phyloP scores from a whole-genome alignment of 1,140 invertebrate genomes.

The Philotrypesis tridentata region DNA sequence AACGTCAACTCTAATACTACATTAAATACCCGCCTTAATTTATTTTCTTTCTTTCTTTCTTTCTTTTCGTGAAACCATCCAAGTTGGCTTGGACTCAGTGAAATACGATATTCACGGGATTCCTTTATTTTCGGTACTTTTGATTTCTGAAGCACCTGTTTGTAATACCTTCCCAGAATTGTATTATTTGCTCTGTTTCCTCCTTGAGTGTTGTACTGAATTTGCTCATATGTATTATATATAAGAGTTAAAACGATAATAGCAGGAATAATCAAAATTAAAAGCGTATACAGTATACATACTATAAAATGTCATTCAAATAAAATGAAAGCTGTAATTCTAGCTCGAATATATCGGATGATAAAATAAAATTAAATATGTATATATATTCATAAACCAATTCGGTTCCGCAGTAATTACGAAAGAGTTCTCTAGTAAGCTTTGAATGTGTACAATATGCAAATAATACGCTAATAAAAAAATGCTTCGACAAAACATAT shows the following conservation, averaged over 20 bases:
- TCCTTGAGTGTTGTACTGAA: background rate
- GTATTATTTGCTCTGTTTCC: too few relatives aligned
- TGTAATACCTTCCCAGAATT: too few relatives aligned
- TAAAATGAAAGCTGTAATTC: background rate
- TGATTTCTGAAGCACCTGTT: too few relatives aligned
- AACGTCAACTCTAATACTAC: too few relatives aligned
- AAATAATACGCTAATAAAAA: conserved; percentile 3
- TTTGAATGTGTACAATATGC: conserved; percentile 8
- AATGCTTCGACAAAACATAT: background rate
- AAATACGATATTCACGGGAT: background rate
- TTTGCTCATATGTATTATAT: background rate
- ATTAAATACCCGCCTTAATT: too few relatives aligned
- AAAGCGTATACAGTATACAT: background rate
- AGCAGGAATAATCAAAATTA: background rate
- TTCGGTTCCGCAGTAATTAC: background rate
- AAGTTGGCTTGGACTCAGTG: background rate
- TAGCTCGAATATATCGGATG: background rate
- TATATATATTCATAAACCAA: background rate
- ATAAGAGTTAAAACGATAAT: background rate
- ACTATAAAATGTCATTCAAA: background rate
- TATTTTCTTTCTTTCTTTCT: too few relatives aligned
- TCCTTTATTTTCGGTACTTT: background rate
- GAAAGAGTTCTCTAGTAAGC: conserved; percentile 21
- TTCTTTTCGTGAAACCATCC: too few relatives aligned
- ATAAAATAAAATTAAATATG: conserved; percentile 16